phyloP scores from a whole-genome alignment of 2,888 invertebrate species.

The Zeuzera pyrina region DNA sequence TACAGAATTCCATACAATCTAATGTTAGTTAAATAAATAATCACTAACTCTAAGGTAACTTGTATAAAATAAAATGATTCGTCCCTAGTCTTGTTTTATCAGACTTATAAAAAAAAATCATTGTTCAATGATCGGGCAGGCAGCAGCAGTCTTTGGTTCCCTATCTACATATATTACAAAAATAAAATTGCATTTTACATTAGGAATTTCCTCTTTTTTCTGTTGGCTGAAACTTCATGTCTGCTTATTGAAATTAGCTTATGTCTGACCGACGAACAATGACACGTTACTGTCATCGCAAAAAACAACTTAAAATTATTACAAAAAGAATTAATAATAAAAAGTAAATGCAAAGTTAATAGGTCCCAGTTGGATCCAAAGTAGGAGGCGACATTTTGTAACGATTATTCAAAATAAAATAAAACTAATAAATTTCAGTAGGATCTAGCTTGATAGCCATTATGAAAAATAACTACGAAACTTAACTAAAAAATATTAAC shows the following conservation, averaged over 20 bases:
- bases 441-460: conserved; percentile 51
- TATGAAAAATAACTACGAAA: no score
- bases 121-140: conserved; percentile 32
- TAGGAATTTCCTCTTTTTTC: conserved; percentile 51
- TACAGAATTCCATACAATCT: conserved; percentile 19
- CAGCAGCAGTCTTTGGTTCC: conserved; percentile 64
- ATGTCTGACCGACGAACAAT: conserved; percentile 42
- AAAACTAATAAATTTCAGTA: conserved; percentile 43
- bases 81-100: conserved; percentile 33
- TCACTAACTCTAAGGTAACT: conserved; percentile 65
- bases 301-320: conserved; percentile 10
- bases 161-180: conserved; percentile 39
- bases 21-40: conserved; percentile 64
- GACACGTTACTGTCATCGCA: background rate
- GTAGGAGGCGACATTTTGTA: conserved; percentile 10
- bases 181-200: conserved; percentile 24
- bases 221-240: conserved; percentile 53
- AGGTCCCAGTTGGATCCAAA: conserved; percentile 14
- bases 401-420: background rate
- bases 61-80: conserved; percentile 59
- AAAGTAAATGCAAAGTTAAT: conserved; percentile 11
- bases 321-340: conserved; percentile 16
- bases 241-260: conserved; percentile 53
- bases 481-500: conserved; percentile 11
- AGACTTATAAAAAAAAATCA: conserved; percentile 31